A percentile compares a stretch with the other conserved stretches of the same genome.
Conservation (phyloP, 2,797 vertebrate genomes). For the Etheostoma perlongum region DNA sequence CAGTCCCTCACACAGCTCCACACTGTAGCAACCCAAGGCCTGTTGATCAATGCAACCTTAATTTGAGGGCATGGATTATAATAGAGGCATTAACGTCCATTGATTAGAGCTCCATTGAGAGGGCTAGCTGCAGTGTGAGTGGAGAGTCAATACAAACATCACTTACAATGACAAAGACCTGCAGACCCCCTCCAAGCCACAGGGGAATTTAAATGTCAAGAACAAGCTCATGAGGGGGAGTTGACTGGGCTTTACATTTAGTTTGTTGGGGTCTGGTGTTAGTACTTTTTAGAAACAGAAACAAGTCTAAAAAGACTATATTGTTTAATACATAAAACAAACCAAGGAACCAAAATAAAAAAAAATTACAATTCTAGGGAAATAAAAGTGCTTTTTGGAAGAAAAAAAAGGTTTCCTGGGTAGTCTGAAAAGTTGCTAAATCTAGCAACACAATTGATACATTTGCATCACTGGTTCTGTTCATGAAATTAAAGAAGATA, state of each 20-base stretch:
- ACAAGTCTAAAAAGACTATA: neutral
- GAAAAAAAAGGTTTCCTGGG: too few species aligned
- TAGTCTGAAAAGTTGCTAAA: too few species aligned
- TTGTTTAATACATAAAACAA: neutral
- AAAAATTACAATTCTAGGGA: too few species aligned
- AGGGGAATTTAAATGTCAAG: constrained; percentile 71
- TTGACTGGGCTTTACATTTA: constrained; percentile 14
- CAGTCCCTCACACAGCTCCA: constrained; percentile 31
- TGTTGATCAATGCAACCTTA: constrained; percentile 81
- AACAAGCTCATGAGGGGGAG: constrained; percentile 39
- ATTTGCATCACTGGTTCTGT: too few species aligned
- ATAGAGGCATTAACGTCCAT: constrained; percentile 82
- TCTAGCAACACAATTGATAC: too few species aligned
- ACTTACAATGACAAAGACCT: constrained; percentile 65
- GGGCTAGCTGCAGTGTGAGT: constrained; percentile 62
- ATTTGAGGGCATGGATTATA: constrained; percentile 83
- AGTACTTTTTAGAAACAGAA: constrained; percentile 7
- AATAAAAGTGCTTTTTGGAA: too few species aligned
- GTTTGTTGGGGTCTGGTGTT: constrained; percentile 18
- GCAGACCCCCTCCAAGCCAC: constrained; percentile 50
- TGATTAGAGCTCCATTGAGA: constrained; percentile 72
- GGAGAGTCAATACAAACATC: constrained; percentile 75
- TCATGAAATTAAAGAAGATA: too few species aligned
- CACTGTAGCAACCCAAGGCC: constrained; percentile 49
- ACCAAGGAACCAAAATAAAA: too few species aligned